Evolutionary conservation across 2,888 invertebrate species (phyloP), one percentile per base, ranked within the genome.

Genomic region (Athalia rosae): DNA sequence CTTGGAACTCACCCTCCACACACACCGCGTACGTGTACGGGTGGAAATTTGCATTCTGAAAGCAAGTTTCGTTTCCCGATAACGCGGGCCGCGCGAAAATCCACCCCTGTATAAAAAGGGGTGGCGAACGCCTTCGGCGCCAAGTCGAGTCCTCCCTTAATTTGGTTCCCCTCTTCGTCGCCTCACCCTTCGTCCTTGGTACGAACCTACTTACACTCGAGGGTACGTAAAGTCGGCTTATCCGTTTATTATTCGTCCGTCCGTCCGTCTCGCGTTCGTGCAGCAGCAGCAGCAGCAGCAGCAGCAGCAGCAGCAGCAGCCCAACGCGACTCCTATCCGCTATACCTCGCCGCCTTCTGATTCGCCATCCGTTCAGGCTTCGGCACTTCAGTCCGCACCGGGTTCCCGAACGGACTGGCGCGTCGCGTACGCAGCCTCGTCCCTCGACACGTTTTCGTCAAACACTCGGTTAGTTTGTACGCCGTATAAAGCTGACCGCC

Each of bases 301-400:
- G 5, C 48, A 64, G 6, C 59, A 59, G 59, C 59, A 59, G 15
- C 59, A 59, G 28, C 59, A 61, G 61, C 66, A 47, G 5, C 48
- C 28, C 50, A 13, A 71, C 74, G 45, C 74, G 45, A 71, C 71
- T 41, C 13, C 48, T 53, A 53, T 50, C 59, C 61, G 59, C 47
- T 61, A 62, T 61, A 74, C 74, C 74, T 74, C 58, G 74, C 61
- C 61, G 74, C 74, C 61, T 61, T 50, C 62, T 74, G 74, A 62
- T 74, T 74, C 74, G 62, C 74, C 74, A 74, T 74, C 74, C 74
- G 74, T 74, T 74, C 74, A 47, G 62, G 74, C 74, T 74, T 74
- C 74, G 74, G 74, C 74, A 74, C 74, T 74, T 74, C 74, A 74
- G 74, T 74, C 61, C 74, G 61, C 61, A 74, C 74, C 74, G 61